A percentile compares a stretch with the other conserved stretches of the same genome.
phyloP scores from a whole-genome alignment of 2,888 invertebrate genomes.

The Pseudococcus viburni region DNA sequence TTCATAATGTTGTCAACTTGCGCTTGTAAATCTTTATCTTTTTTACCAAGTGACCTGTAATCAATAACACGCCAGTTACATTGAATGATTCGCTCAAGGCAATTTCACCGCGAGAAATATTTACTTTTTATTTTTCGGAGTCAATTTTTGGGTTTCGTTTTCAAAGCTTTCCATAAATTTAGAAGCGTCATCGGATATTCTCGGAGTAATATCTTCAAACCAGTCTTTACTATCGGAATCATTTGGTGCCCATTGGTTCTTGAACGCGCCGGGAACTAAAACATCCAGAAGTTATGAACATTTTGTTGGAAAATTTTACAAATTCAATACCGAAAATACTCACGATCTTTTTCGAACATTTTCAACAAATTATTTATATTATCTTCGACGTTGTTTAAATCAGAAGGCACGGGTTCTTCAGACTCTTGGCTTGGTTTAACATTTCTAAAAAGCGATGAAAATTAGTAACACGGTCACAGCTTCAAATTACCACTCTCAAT shows the following conservation, averaged over 20 bases:
- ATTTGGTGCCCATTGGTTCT: not conserved
- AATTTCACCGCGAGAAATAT: not conserved
- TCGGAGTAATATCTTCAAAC: not conserved
- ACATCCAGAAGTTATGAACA: not conserved
- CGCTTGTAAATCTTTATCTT: not conserved
- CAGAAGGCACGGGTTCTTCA: not conserved
- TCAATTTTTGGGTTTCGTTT: not conserved
- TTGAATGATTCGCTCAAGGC: not conserved
- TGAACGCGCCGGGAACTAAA: slow-evolving; percentile 17
- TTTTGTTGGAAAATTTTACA: not conserved
- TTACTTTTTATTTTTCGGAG: slow-evolving; percentile 42
- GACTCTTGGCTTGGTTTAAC: not conserved
- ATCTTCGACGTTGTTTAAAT: slow-evolving; percentile 20
- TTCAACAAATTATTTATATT: slow-evolving; percentile 13
- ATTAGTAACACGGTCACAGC: too few species aligned
- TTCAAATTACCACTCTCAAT: not conserved
- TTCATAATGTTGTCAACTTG: slow-evolving; percentile 50
- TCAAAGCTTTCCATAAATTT: slow-evolving; percentile 54
- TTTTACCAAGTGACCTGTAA: not conserved
- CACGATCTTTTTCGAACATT: slow-evolving; percentile 28
- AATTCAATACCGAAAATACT: not conserved
- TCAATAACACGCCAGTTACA: not conserved
- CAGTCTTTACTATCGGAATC: not conserved
- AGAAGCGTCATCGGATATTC: slow-evolving; percentile 5
- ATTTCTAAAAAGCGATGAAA: not conserved